Conservation (phyloP, 2,113 vertebrate genomes). For the Pavo muticus region DNA sequence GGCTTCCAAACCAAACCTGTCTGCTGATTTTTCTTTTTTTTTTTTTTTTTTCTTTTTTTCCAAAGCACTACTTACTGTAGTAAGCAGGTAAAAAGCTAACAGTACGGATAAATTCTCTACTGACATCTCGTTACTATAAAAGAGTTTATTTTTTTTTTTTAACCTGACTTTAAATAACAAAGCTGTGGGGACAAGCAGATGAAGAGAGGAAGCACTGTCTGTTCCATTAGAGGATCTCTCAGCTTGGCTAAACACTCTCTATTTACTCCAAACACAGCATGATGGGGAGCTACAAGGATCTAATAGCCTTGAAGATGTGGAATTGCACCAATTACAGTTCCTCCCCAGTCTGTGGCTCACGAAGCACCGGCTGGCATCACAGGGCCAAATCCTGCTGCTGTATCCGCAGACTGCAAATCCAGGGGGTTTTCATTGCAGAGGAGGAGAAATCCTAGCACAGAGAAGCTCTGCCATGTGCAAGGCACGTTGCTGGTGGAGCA, state of each 20-base stretch:
- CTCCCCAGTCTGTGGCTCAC: slow-evolving; percentile 8
- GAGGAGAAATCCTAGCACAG: neutral
- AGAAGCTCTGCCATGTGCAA: neutral
- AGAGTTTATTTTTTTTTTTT: slow-evolving; percentile 67
- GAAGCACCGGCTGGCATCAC: neutral
- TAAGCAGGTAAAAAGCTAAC: neutral
- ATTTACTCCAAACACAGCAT: slow-evolving; percentile 78
- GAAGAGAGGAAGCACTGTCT: slow-evolving; percentile 81
- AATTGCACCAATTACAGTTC: slow-evolving; percentile 74
- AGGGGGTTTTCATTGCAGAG: neutral
- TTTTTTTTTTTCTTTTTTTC: neutral
- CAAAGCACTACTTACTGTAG: neutral
- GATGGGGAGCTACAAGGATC: slow-evolving; percentile 76
- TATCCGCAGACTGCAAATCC: neutral
- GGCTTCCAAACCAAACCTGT: slow-evolving; percentile 90
- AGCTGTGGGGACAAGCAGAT: slow-evolving; percentile 79
- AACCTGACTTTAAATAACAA: slow-evolving; percentile 93
- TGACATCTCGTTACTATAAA: neutral
- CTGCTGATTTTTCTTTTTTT: slow-evolving; percentile 78
- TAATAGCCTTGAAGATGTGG: slow-evolving; percentile 67
- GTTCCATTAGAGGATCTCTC: slow-evolving; percentile 78
- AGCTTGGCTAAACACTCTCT: slow-evolving; percentile 74
- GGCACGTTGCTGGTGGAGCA: neutral
- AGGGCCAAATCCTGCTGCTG: neutral
- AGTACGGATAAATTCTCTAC: neutral